Percentiles rank a stretch among this genome's conserved stretches.
phyloP scores from a whole-genome alignment of 2,888 invertebrate genomes.

The Dynastes grantii region DNA sequence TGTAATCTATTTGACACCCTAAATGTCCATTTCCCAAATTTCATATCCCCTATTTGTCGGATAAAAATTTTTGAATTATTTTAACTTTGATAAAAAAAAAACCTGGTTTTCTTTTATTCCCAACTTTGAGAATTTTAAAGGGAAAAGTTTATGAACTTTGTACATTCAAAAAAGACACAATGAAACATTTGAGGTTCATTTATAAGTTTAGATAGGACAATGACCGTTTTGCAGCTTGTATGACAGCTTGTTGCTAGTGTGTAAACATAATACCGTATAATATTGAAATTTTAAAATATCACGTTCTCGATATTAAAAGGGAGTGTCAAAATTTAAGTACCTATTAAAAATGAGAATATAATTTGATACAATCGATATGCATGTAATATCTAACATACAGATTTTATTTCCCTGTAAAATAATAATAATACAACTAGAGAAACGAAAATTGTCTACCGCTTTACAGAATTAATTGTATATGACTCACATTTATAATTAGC shows the following conservation, averaged over 20 bases:
- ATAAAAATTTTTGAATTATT: too few species aligned
- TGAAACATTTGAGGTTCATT: conserved; percentile 47
- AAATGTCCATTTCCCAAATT: conserved; percentile 46
- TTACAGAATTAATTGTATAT: conserved; percentile 10
- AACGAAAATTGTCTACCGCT: not conserved
- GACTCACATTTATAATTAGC: conserved; percentile 45
- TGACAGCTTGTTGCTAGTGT: conserved; percentile 41
- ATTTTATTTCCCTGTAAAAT: not conserved
- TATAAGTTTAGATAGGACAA: conserved; percentile 50
- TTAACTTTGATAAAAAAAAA: too few species aligned
- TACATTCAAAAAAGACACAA: conserved; percentile 47
- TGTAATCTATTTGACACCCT: conserved; percentile 11
- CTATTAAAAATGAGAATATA: not conserved
- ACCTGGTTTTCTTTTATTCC: too few species aligned
- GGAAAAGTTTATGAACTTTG: conserved; percentile 52
- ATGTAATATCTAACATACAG: too few species aligned
- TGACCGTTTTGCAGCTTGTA: conserved; percentile 49
- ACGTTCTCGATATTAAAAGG: not conserved
- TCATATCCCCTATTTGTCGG: conserved; percentile 25
- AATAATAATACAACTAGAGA: not conserved
- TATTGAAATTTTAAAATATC: conserved; percentile 24
- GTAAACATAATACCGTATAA: not conserved
- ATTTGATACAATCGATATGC: not conserved
- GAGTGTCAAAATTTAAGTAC: not conserved
- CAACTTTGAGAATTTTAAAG: too few species aligned